Conservation (phyloP, 2,888 invertebrate species). For the Galerucella nymphaeae region DNA sequence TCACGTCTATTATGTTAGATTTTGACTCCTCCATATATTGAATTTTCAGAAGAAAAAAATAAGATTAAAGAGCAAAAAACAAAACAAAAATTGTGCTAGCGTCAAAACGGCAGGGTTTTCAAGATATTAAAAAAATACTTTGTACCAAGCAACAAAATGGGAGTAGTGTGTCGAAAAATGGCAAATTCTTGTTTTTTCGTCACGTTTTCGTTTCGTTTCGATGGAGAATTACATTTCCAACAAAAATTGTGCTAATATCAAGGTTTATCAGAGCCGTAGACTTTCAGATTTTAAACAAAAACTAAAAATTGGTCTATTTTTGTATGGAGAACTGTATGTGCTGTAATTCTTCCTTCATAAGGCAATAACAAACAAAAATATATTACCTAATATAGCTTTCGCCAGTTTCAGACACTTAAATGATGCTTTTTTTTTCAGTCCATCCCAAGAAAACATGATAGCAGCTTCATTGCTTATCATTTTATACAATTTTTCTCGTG, state of each 20-base stretch:
- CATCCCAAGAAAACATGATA: constrained; percentile 3
- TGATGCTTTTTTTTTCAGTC: neutral
- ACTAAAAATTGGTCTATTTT: neutral
- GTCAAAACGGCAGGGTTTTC: neutral
- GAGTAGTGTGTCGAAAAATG: neutral
- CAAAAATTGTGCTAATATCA: neutral
- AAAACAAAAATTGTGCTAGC: neutral
- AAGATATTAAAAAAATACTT: constrained; percentile 2
- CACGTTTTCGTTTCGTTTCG: neutral
- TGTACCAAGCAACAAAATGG: neutral
- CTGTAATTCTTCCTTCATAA: constrained; percentile 1
- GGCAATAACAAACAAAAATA: neutral
- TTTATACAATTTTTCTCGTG: constrained; percentile 1
- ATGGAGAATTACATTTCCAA: neutral
- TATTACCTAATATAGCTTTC: constrained; percentile 6
- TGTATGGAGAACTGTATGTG: neutral
- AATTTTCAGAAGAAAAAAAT: constrained; percentile 2
- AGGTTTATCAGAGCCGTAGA: neutral
- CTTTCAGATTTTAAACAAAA: neutral
- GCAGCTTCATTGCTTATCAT: constrained; percentile 3
- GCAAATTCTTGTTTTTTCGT: neutral
- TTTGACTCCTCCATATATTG: neutral
- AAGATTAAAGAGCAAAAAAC: neutral
- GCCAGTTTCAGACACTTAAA: neutral
- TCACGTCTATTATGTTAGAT: too few relatives aligned